Evolutionary conservation across 2,888 invertebrate genomes (phyloP), one percentile per base, ranked within the genome.

Genomic region (Sepioteuthis lessoniana): DNA sequence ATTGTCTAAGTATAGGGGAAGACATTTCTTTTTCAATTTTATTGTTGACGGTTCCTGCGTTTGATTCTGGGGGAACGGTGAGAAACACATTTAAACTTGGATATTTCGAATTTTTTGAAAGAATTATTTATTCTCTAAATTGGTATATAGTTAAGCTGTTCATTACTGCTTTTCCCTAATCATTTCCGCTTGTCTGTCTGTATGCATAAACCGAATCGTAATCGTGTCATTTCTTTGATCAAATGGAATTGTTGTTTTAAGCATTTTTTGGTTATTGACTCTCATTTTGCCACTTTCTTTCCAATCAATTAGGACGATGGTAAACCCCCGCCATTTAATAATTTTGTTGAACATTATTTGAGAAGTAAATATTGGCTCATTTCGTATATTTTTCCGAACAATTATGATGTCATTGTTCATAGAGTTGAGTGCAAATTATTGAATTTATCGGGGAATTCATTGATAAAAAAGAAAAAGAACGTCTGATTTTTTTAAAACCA

Each of bases 21-120:
- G 76, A 76, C 76, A 76, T 76, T 76, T 76, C 76, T 76, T 76
- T 42, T 76, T 76, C n/a, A 76, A 76, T n/a, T n/a, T 76, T 76
- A 76, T 76, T 76, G 76, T 76, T 76, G 76, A 76, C 76, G n/a
- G 35, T 76, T 76, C 76, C 76, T 35, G 76, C 76, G n/a, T 76
- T 76, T 76, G n/a, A n/a, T n/a, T 4, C 76, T 76, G 76, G n/a
- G n/a, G n/a, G 76, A 76, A n/a, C 76, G 76, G 76, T 76, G 19
- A 76, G 76, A 76, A 76, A 76, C n/a, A 76, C 31, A 31, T 47
- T 47, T 42, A 16, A 37, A 92, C 46, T 16, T 92, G 7, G 13
- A 19, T 46, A 38, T 46, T 42, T 19, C 35, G n/a, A 7, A 76
- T 8, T 76, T 76, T 76, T n/a, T 8, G 3, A 35, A 76, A 31